phyloP scores from a whole-genome alignment of 2,113 vertebrate genomes.

The Irena cyanogastra region DNA sequence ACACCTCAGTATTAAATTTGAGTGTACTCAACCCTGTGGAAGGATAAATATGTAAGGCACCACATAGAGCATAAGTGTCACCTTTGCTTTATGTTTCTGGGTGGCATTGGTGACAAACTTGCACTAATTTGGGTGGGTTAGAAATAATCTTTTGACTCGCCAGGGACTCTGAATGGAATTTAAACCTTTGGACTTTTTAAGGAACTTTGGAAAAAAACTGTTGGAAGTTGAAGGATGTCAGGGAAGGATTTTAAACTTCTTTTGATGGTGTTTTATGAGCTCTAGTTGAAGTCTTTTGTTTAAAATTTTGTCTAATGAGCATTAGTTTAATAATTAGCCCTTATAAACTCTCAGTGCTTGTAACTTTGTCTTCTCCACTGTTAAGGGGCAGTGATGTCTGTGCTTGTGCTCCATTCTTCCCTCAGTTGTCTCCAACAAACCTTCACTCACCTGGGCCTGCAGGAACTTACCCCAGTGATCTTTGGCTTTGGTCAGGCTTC shows the following conservation, averaged over 20 bases:
- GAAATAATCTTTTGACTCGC: background rate
- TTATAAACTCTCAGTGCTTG: background rate
- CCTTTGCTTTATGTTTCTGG: background rate
- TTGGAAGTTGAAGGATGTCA: background rate
- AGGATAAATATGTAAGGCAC: background rate
- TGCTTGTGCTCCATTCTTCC: background rate
- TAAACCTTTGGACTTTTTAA: background rate
- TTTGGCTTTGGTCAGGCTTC: background rate
- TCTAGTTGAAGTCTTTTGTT: background rate
- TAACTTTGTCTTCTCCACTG: background rate
- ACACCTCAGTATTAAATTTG: background rate
- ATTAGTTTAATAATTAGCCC: background rate
- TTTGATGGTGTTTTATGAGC: background rate
- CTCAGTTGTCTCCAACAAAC: background rate
- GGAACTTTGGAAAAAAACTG: background rate
- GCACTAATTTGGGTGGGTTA: background rate
- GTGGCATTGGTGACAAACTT: background rate
- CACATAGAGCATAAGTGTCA: background rate
- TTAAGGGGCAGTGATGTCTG: background rate
- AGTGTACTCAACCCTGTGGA: background rate
- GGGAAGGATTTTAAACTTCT: background rate
- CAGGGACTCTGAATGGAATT: background rate
- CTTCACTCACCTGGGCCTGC: background rate
- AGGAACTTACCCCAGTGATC: background rate
- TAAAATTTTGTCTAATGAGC: background rate